phyloP scores from a whole-genome alignment of 1,140 invertebrate species.

The Tetramorium simillimum region DNA sequence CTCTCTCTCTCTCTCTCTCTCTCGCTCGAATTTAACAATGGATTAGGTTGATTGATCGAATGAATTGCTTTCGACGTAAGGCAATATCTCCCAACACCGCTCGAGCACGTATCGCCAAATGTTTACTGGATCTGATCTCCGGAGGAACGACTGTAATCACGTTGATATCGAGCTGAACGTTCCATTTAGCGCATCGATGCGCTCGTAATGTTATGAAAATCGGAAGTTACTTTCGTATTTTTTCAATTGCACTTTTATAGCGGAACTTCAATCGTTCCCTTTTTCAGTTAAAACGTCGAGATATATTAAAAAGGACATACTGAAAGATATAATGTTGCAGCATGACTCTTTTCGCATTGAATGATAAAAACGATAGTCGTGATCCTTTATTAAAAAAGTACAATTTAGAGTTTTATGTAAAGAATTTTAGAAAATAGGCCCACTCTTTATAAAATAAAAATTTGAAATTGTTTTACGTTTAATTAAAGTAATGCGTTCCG shows the following conservation, averaged over 20 bases:
- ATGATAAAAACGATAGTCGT: neutral
- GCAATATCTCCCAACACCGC: conserved; percentile 62
- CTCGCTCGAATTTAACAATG: conserved; percentile 68
- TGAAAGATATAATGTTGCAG: neutral
- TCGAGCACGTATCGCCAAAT: conserved; percentile 66
- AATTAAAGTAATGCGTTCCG: neutral
- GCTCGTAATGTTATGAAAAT: conserved; percentile 26
- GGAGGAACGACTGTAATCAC: conserved; percentile 45
- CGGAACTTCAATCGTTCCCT: neutral
- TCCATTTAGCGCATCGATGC: conserved; percentile 26
- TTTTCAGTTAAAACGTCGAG: neutral
- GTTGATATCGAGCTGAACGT: neutral
- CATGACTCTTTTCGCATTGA: neutral
- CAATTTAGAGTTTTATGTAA: neutral
- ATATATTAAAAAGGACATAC: conserved; percentile 17
- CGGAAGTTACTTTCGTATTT: conserved; percentile 7
- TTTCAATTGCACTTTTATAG: conserved; percentile 8
- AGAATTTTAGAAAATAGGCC: neutral
- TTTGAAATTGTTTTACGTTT: neutral
- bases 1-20: neutral
- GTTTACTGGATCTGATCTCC: conserved; percentile 58
- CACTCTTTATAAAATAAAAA: neutral
- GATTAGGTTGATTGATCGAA: conserved; percentile 65
- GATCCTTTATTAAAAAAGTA: neutral
- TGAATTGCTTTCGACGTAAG: conserved; percentile 68